Percentiles rank a stretch among this genome's conserved stretches.
phyloP scores from a whole-genome alignment of 2,797 vertebrate species.

The Furcifer pardalis region DNA sequence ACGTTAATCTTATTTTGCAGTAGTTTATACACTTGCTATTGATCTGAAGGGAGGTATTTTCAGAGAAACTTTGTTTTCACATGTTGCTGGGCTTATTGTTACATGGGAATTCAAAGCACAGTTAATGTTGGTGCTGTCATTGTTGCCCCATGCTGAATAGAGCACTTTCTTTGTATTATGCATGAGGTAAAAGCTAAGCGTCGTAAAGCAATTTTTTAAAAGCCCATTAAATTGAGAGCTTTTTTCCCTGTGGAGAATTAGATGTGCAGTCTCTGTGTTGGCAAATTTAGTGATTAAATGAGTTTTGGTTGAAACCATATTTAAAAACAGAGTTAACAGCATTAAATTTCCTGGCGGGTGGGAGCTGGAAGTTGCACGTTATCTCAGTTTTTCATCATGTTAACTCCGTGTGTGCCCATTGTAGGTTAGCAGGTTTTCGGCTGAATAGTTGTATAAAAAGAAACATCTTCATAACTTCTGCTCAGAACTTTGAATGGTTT shows the following conservation, averaged over 20 bases:
- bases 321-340: slow-evolving; percentile 36
- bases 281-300: slow-evolving; percentile 34
- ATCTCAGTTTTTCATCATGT: neutral
- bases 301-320: slow-evolving; percentile 27
- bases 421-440: neutral
- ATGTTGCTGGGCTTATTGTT: slow-evolving; percentile 19
- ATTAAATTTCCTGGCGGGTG: slow-evolving; percentile 16
- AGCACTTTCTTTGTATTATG: slow-evolving; percentile 36
- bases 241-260: slow-evolving; percentile 38
- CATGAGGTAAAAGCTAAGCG: slow-evolving; percentile 32
- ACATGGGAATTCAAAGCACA: neutral
- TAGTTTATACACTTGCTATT: slow-evolving; percentile 19
- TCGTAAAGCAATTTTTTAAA: slow-evolving; percentile 29
- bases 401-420: neutral
- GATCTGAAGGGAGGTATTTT: slow-evolving; percentile 2
- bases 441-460: neutral
- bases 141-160: neutral
- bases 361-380: neutral
- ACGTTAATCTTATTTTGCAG: slow-evolving; percentile 28
- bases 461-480: neutral
- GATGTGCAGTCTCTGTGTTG: slow-evolving; percentile 25
- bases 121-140: neutral
- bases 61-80: slow-evolving; percentile 6
- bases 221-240: slow-evolving; percentile 30
- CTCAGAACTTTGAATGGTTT: neutral